These are phyloP conservation scores for Rhinoraja longicauda DNA, from an alignment of 2,797 vertebrate species.

Conservation along the genomic window DNA sequence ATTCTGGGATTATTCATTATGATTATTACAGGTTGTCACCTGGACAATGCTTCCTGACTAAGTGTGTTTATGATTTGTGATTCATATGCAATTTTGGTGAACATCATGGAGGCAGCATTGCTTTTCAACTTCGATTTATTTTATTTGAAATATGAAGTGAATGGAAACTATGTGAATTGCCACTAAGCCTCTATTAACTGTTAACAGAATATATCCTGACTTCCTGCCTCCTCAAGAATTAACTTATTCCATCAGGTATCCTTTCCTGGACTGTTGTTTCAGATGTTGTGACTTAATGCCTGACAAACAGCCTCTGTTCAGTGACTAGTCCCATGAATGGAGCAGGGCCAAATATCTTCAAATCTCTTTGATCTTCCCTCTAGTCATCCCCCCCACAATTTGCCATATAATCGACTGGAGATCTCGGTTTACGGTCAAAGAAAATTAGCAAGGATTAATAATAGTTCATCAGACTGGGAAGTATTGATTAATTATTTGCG, in stretches of 20 bases:
- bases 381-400: not conserved
- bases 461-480: not conserved
- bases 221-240: not conserved
- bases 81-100: not conserved
- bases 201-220: not conserved
- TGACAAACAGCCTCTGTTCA: slow-evolving; percentile 12
- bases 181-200: not conserved
- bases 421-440: not conserved
- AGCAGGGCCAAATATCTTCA: not conserved
- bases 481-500: not conserved
- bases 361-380: not conserved
- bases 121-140: slow-evolving; percentile 6
- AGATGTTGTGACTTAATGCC: not conserved
- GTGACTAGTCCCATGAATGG: not conserved
- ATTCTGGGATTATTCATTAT: slow-evolving; percentile 17
- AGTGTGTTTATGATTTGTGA: slow-evolving; percentile 14
- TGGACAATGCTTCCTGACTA: not conserved
- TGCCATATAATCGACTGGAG: not conserved
- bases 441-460: not conserved
- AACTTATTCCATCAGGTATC: slow-evolving; percentile 1
- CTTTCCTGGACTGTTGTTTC: not conserved
- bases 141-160: not conserved
- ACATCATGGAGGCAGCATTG: not conserved
- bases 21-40: slow-evolving; percentile 23
- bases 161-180: not conserved